Evolutionary conservation across 2,113 vertebrate genomes (phyloP).

Genomic region (Melanostigma gelatinosum): DNA sequence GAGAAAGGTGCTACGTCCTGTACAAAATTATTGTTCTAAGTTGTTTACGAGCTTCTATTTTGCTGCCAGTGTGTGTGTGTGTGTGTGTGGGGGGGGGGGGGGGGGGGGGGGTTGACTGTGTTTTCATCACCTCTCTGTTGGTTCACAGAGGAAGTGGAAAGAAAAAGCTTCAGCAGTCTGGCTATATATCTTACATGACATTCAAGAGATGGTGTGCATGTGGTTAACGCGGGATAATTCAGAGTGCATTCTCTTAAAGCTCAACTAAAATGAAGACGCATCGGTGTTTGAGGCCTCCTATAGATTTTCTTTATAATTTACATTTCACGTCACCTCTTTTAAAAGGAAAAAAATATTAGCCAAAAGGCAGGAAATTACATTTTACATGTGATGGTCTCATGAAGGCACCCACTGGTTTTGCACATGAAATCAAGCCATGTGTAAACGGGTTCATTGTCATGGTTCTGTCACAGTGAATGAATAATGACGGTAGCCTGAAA

Average conservation of each 20-base stretch:
- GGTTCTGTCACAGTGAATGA: not conserved
- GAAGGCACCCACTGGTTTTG: not conserved
- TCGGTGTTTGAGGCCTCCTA: not conserved
- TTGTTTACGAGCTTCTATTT: conserved; percentile 50
- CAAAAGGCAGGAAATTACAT: not conserved
- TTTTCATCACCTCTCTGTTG: conserved; percentile 62
- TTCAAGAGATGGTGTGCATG: conserved; percentile 22
- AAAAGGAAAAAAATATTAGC: not conserved
- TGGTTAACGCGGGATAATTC: conserved; percentile 4
- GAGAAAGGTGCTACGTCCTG: conserved; percentile 8
- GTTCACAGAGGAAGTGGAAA: conserved; percentile 50
- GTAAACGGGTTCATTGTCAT: not conserved
- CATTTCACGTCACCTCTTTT: not conserved
- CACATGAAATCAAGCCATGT: not conserved
- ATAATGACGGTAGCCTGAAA: not conserved
- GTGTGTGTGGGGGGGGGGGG: no score
- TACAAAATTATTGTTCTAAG: conserved; percentile 27
- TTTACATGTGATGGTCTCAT: not conserved
- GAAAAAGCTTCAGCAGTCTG: conserved; percentile 27
- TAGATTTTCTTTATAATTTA: not conserved
- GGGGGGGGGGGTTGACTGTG: conserved; percentile 19
- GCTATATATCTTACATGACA: conserved; percentile 37
- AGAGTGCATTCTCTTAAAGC: not conserved
- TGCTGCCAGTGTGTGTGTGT: conserved; percentile 28
- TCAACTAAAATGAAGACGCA: not conserved